A percentile compares a stretch with the other conserved stretches of the same genome.
phyloP scores from a whole-genome alignment of 2,113 vertebrate species.

The Mustelus asterias region DNA sequence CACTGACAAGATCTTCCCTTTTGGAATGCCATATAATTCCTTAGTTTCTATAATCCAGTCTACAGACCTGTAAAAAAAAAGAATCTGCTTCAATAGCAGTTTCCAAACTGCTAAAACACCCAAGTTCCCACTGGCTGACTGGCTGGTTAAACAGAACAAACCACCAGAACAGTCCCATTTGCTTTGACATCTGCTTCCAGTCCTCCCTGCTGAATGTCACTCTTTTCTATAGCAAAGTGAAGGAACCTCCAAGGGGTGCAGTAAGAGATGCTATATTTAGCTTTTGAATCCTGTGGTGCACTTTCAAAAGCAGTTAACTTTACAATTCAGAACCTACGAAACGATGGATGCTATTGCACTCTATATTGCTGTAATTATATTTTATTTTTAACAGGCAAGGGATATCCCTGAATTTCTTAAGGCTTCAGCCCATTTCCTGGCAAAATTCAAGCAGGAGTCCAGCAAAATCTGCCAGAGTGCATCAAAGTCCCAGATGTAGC shows the following conservation, averaged over 20 bases:
- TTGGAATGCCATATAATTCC: slow-evolving; percentile 2
- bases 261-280: slow-evolving; percentile 47
- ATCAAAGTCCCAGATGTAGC: neutral
- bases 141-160: slow-evolving; percentile 37
- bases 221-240: slow-evolving; percentile 42
- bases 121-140: slow-evolving; percentile 30
- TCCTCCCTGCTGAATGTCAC: slow-evolving; percentile 51
- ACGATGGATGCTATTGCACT: neutral
- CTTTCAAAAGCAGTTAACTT: slow-evolving; percentile 27
- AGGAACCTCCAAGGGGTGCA: slow-evolving; percentile 47
- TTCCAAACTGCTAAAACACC: neutral
- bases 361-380: neutral
- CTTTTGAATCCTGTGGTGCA: neutral
- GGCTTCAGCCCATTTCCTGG: neutral
- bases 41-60: slow-evolving; percentile 35
- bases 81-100: neutral
- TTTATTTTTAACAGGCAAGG: neutral
- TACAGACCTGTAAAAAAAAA: neutral
- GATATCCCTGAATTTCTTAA: neutral
- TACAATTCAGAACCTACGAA: neutral
- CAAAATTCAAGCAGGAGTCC: neutral
- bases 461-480: neutral
- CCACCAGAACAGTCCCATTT: slow-evolving; percentile 42
- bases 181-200: slow-evolving; percentile 44
- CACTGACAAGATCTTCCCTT: neutral